phyloP scores from a whole-genome alignment of 2,113 vertebrate species.

The Calyptommatus sinebrachiatus region DNA sequence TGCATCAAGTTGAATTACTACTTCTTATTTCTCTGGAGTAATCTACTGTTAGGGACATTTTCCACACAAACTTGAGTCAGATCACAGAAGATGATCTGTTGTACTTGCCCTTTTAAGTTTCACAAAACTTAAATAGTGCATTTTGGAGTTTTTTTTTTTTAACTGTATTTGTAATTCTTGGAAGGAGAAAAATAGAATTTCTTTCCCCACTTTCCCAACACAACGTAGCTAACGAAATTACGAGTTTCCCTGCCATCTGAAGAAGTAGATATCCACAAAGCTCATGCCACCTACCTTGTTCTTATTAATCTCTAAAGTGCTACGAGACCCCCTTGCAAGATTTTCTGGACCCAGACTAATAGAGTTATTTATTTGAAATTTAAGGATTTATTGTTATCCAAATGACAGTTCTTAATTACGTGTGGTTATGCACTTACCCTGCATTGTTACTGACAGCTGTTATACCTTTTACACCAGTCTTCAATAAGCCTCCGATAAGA shows the following conservation, averaged over 20 bases:
- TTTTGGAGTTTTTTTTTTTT: no score
- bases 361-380: no score
- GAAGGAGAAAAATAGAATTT: neutral
- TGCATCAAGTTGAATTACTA: no score
- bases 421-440: conserved; percentile 77
- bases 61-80: no score
- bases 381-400: neutral
- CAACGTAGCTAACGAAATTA: neutral
- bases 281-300: no score
- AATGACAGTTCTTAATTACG: neutral
- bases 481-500: conserved; percentile 90
- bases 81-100: neutral
- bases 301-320: no score
- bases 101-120: neutral
- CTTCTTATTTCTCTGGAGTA: no score
- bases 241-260: no score
- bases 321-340: no score
- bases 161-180: neutral
- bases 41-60: no score
- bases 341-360: no score
- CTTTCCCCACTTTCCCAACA: neutral
- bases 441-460: conserved; percentile 98
- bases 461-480: conserved; percentile 86
- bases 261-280: no score
- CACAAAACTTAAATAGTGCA: neutral